These are phyloP conservation scores for Sphinx pinastri DNA, from an alignment of 2,888 invertebrate species.

Conservation along the genomic window DNA sequence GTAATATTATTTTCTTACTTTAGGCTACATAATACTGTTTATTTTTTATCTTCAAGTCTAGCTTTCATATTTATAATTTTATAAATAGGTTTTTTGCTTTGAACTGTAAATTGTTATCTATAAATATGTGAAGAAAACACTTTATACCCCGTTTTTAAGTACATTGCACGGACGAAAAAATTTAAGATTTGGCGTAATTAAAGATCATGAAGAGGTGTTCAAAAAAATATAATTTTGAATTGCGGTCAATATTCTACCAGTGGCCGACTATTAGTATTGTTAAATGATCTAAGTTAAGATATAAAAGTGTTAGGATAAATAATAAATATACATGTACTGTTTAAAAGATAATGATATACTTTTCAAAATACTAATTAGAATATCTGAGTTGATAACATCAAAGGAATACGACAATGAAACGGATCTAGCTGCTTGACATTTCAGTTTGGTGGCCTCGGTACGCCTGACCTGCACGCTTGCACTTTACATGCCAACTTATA, in stretches of 20 bases:
- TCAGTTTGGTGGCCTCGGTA: slow-evolving; percentile 69
- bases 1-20: background rate
- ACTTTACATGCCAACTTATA: slow-evolving; percentile 53
- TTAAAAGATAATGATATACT: background rate
- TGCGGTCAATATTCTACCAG: too few relatives aligned
- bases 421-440: slow-evolving; percentile 75
- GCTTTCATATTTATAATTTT: background rate
- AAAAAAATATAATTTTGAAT: too few relatives aligned
- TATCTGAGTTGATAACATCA: slow-evolving; percentile 30
- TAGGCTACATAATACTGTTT: background rate
- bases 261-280: background rate
- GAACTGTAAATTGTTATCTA: background rate
- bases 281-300: background rate
- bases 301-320: too few relatives aligned
- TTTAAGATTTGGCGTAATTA: too few relatives aligned
- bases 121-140: too few relatives aligned
- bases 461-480: slow-evolving; percentile 64
- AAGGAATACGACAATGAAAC: slow-evolving; percentile 56
- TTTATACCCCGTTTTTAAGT: too few relatives aligned
- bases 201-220: too few relatives aligned
- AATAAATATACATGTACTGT: background rate
- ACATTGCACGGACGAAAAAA: too few relatives aligned
- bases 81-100: background rate
- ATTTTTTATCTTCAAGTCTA: background rate
- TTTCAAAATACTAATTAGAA: slow-evolving; percentile 27